phyloP scores from a whole-genome alignment of 1,140 invertebrate species.

The Asobara japonica region DNA sequence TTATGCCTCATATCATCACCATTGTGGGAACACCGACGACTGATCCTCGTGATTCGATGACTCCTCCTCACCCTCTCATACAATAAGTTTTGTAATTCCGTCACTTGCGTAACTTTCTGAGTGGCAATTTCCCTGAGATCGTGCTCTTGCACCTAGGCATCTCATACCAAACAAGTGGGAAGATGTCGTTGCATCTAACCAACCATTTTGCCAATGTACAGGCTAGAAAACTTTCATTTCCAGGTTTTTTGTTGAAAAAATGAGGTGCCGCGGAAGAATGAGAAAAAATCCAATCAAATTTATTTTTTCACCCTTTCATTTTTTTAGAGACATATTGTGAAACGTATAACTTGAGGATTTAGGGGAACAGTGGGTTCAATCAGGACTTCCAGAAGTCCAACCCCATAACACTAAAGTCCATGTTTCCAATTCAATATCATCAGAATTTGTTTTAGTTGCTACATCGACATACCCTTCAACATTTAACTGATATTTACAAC shows the following conservation, averaged over 20 bases:
- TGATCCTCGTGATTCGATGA: conserved; percentile 38
- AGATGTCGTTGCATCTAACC: not conserved
- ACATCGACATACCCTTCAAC: no score
- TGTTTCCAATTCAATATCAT: no score
- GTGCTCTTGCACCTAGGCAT: not conserved
- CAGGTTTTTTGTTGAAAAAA: not conserved
- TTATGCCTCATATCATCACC: not conserved
- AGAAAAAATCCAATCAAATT: not conserved
- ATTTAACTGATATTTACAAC: no score
- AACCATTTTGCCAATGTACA: not conserved
- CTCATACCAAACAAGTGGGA: not conserved
- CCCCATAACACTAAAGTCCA: no score
- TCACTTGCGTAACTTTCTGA: conserved; percentile 41
- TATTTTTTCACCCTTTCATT: not conserved
- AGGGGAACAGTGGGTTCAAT: no score
- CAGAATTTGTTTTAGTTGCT: no score
- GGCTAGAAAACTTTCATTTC: not conserved
- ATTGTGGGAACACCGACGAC: conserved; percentile 3
- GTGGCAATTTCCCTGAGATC: conserved; percentile 38
- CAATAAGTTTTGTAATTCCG: conserved; percentile 43
- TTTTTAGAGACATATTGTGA: no score
- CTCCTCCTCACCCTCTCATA: conserved; percentile 29
- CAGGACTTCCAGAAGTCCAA: no score
- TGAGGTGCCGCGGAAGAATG: not conserved
- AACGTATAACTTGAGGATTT: no score